Percentiles rank a stretch among this genome's conserved stretches.
Conservation (phyloP, 2,888 invertebrate genomes). For the Amphipyra tragopoginis region DNA sequence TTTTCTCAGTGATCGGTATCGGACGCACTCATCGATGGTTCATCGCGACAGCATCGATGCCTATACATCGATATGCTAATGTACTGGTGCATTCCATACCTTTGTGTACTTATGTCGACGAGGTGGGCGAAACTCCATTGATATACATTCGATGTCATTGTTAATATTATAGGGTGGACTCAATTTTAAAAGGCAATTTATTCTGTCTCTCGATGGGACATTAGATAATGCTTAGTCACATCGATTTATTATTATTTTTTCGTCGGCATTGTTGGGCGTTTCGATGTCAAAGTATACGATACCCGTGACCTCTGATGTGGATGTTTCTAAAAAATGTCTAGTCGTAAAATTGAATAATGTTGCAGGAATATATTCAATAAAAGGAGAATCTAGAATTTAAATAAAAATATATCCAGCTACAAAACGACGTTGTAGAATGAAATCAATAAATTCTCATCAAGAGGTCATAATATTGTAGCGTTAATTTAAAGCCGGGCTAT, state of each 20-base stretch:
- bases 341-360: slow-evolving; percentile 26
- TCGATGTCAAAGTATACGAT: slow-evolving; percentile 63
- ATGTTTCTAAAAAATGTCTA: slow-evolving; percentile 41
- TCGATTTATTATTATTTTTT: slow-evolving; percentile 65
- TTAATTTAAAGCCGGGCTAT: slow-evolving; percentile 72
- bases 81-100: slow-evolving; percentile 79
- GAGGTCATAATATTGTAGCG: slow-evolving; percentile 63
- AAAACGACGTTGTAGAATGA: slow-evolving; percentile 41
- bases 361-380: slow-evolving; percentile 11
- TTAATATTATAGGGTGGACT: slow-evolving; percentile 83
- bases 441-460: slow-evolving; percentile 79
- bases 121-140: slow-evolving; percentile 88
- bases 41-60: slow-evolving; percentile 82
- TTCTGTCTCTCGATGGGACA: slow-evolving; percentile 79
- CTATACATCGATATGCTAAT: slow-evolving; percentile 84
- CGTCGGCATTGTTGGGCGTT: slow-evolving; percentile 55
- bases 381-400: slow-evolving; percentile 33
- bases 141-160: slow-evolving; percentile 85
- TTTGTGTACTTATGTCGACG: slow-evolving; percentile 88
- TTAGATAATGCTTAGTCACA: slow-evolving; percentile 80
- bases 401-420: slow-evolving; percentile 20
- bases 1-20: slow-evolving; percentile 84
- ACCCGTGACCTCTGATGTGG: slow-evolving; percentile 56
- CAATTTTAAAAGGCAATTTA: slow-evolving; percentile 86
- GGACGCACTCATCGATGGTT: slow-evolving; percentile 79